These are phyloP conservation scores for Platyura marginata DNA, from an alignment of 1,140 invertebrate species.

Conservation along the genomic window DNA sequence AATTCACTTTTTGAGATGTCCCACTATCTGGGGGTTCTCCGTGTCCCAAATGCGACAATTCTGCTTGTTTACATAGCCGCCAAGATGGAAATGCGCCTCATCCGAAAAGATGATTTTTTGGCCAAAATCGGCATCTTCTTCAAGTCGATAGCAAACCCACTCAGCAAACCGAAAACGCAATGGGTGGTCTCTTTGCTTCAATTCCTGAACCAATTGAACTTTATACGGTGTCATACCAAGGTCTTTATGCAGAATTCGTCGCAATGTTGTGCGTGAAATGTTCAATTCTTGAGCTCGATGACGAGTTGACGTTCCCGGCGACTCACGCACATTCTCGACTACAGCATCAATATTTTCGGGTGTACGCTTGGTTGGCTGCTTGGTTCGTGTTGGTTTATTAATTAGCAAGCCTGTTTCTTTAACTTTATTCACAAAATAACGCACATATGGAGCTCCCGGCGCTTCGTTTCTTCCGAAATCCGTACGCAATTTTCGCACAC, in stretches of 20 bases:
- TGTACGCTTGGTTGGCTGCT: conserved; percentile 1
- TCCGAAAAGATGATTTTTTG: not conserved
- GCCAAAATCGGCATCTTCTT: not conserved
- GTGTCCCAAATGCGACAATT: too few species aligned
- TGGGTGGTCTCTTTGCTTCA: not conserved
- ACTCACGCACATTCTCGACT: conserved; percentile 3
- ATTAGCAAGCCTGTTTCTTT: too few species aligned
- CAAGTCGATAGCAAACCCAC: not conserved
- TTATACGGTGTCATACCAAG: not conserved
- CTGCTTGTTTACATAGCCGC: conserved; percentile 4
- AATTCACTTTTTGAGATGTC: too few species aligned
- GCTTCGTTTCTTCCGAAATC: too few species aligned
- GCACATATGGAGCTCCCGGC: too few species aligned
- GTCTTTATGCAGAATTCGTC: not conserved
- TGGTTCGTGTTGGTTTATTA: too few species aligned
- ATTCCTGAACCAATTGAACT: not conserved
- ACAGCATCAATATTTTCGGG: conserved; percentile 11
- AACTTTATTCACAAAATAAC: too few species aligned
- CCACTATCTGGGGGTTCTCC: too few species aligned
- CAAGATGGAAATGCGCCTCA: not conserved
- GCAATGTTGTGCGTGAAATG: not conserved
- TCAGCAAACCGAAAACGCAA: not conserved
- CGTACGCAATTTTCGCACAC: too few species aligned
- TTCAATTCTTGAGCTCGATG: not conserved
- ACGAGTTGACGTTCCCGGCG: not conserved